Percentiles rank a stretch among this genome's conserved stretches.
Evolutionary conservation across 2,797 vertebrate genomes (phyloP).

Genomic region (Malurus leucopterus): DNA sequence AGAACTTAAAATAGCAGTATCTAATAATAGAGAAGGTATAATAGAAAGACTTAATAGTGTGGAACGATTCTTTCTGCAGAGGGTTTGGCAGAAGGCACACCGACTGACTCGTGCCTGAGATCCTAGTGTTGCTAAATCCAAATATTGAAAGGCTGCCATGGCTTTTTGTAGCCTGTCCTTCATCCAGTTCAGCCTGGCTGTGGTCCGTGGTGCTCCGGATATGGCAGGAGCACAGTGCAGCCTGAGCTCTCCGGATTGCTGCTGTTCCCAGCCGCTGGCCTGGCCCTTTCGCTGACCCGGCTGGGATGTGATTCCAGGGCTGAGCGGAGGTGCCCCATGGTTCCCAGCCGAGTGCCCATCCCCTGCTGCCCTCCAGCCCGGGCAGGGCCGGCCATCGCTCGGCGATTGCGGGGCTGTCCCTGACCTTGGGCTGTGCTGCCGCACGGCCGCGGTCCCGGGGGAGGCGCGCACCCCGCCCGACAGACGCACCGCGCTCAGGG

Average conservation of each 20-base stretch:
- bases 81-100: neutral
- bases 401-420: slow-evolving; percentile 21
- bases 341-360: neutral
- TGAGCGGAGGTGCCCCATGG: neutral
- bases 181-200: neutral
- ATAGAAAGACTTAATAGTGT: neutral
- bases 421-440: neutral
- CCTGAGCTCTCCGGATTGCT: neutral
- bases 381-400: slow-evolving; percentile 28
- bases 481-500: neutral
- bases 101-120: neutral
- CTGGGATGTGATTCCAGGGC: neutral
- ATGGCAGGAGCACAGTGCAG: neutral
- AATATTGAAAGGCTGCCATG: rapidly evolving
- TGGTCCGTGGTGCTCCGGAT: neutral
- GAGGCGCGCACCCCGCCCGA: neutral
- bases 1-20: neutral
- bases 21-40: neutral
- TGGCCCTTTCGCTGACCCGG: neutral
- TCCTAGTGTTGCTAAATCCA: neutral
- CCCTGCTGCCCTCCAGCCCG: neutral
- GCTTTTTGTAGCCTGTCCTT: neutral
- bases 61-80: neutral
- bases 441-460: neutral
- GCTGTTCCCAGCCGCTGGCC: neutral